A percentile compares a stretch with the other conserved stretches of the same genome.
Conservation (phyloP, 2,888 invertebrate genomes). For the Dolichopus griseipennis region DNA sequence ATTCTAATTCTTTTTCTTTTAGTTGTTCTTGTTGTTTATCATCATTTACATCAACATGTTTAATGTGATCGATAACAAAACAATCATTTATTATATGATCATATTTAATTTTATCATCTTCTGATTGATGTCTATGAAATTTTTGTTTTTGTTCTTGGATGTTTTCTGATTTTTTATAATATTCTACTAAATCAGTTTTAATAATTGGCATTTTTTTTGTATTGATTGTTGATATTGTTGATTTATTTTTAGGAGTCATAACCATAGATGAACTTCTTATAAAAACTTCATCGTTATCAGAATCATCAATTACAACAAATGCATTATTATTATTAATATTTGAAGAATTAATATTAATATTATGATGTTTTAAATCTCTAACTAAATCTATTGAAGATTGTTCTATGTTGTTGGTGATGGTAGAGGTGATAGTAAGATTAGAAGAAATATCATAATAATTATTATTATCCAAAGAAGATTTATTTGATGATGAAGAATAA, state of each 20-base stretch:
- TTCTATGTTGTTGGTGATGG: background rate
- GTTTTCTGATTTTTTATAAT: background rate
- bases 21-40: background rate
- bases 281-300: background rate
- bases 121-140: background rate
- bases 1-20: background rate
- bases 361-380: background rate
- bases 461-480: conserved; percentile 6
- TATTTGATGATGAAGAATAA: background rate
- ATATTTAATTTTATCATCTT: background rate
- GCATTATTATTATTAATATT: background rate
- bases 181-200: background rate
- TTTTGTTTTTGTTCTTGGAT: background rate
- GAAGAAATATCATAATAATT: background rate
- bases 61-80: background rate
- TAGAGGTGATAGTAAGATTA: background rate
- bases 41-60: background rate
- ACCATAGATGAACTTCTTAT: background rate
- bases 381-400: background rate
- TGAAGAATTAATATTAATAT: background rate
- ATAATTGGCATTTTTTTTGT: background rate
- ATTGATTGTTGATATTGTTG: background rate
- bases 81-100: background rate
- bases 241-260: background rate
- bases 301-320: background rate